phyloP scores from a whole-genome alignment of 2,797 vertebrate species.

The Leucoraja ocellata region DNA sequence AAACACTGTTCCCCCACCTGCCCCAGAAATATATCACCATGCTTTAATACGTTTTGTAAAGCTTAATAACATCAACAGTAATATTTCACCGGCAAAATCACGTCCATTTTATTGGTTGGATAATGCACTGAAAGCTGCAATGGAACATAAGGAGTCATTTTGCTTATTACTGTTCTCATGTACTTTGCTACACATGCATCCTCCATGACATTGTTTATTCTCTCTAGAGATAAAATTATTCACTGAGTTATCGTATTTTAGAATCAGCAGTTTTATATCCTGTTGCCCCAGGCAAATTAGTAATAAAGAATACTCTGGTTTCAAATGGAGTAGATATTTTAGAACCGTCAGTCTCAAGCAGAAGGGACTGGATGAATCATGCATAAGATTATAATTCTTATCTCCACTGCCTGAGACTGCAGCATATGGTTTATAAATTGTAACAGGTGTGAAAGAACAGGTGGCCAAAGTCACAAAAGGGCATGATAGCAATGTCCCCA shows the following conservation, averaged over 20 bases:
- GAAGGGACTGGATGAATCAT: conserved; percentile 58
- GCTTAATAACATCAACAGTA: background rate
- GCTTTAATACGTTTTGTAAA: background rate
- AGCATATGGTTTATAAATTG: conserved; percentile 71
- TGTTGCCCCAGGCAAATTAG: conserved; percentile 44
- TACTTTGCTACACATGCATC: background rate
- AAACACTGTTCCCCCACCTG: background rate
- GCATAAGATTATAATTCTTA: conserved; percentile 53
- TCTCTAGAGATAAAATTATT: background rate
- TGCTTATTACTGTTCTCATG: background rate
- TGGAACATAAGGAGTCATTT: background rate
- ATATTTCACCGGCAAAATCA: background rate
- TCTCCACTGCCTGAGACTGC: conserved; percentile 52
- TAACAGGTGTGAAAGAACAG: conserved; percentile 66
- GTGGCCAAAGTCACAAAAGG: conserved; percentile 56
- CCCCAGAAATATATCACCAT: background rate
- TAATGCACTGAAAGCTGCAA: background rate
- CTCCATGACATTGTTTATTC: background rate
- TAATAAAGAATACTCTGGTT: conserved; percentile 45
- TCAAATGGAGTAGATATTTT: conserved; percentile 56
- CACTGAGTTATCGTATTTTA: conserved; percentile 39
- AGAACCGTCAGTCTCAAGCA: conserved; percentile 51
- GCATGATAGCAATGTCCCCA: conserved; percentile 44
- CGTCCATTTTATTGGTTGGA: background rate
- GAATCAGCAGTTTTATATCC: conserved; percentile 40